phyloP scores from a whole-genome alignment of 2,888 invertebrate genomes.

The Phrixothrix hirtus region DNA sequence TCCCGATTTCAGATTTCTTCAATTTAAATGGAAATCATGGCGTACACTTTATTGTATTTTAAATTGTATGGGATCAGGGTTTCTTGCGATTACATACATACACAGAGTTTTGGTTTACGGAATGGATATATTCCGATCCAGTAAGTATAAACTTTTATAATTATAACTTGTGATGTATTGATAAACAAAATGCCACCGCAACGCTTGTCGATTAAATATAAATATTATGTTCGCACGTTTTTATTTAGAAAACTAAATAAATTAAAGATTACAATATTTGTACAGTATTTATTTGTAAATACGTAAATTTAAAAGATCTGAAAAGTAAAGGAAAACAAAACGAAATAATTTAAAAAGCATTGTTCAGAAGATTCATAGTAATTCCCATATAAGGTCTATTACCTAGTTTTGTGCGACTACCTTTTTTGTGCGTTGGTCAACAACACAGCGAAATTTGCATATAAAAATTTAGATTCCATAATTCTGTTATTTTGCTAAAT shows the following conservation, averaged over 20 bases:
- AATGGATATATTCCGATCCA: slow-evolving; percentile 1
- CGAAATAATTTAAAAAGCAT: neutral
- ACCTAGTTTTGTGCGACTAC: too few species aligned
- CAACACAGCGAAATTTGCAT: too few species aligned
- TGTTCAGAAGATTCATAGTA: too few species aligned
- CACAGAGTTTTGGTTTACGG: neutral
- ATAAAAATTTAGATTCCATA: too few species aligned
- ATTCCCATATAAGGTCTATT: too few species aligned
- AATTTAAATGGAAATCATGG: slow-evolving; percentile 29
- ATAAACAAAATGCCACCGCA: neutral
- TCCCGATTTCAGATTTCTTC: slow-evolving; percentile 7
- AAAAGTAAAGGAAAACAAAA: neutral
- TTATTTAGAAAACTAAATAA: too few species aligned
- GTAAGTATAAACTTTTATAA: slow-evolving; percentile 8
- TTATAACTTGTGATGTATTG: neutral
- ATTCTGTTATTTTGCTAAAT: too few species aligned
- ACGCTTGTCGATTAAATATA: neutral
- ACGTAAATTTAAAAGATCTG: too few species aligned
- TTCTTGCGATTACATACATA: neutral
- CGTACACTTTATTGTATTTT: slow-evolving; percentile 12
- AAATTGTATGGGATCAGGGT: neutral
- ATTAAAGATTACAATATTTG: too few species aligned
- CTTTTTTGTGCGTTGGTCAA: too few species aligned
- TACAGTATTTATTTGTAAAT: too few species aligned
- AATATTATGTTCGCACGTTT: too few species aligned